Conservation (phyloP, 2,113 vertebrate genomes). For the Garra rufa region DNA sequence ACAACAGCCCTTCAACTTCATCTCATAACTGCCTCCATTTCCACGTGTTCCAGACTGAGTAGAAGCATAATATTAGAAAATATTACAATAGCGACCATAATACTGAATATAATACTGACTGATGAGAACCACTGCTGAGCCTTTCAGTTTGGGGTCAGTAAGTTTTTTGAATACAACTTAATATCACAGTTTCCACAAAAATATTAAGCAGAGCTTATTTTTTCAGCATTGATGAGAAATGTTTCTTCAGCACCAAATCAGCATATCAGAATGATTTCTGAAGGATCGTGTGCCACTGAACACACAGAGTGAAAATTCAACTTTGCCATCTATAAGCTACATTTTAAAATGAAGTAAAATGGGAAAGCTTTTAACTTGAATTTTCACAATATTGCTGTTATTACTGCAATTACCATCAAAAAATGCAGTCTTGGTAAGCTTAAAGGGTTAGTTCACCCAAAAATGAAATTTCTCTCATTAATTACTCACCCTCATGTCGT, state of each 20-base stretch:
- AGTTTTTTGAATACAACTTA: background rate
- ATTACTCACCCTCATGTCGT: too few species aligned
- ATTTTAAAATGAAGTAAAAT: background rate
- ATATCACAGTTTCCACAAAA: background rate
- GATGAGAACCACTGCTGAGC: background rate
- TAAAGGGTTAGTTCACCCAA: too few species aligned
- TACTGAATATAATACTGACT: background rate
- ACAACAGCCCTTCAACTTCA: background rate
- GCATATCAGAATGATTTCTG: background rate
- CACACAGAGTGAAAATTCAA: background rate
- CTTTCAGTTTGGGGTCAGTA: background rate
- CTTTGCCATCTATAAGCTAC: background rate
- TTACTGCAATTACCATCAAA: too few species aligned
- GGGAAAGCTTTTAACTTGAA: background rate
- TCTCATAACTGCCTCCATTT: background rate
- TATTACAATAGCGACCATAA: conserved; percentile 11
- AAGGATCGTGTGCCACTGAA: background rate
- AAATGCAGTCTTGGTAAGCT: too few species aligned
- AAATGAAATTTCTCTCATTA: too few species aligned
- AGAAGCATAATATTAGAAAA: background rate
- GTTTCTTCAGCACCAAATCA: background rate
- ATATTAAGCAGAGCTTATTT: background rate
- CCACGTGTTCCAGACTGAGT: background rate
- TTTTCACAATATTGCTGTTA: background rate
- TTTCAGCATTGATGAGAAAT: background rate